Conservation (phyloP, 2,113 vertebrate genomes). For the Paradoxurus hermaphroditus region DNA sequence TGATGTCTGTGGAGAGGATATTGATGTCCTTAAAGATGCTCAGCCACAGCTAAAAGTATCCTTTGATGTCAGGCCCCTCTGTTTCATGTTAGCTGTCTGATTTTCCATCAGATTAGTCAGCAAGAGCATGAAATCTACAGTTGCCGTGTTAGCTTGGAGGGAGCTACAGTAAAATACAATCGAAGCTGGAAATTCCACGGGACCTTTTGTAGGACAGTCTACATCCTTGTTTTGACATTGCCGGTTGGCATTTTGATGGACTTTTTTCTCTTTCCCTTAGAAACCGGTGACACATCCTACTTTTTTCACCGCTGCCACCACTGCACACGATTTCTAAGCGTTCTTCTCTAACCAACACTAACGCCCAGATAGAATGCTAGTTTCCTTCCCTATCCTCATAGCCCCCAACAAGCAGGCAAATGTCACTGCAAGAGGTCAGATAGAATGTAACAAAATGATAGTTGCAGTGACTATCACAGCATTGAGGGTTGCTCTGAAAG, state of each 20-base stretch:
- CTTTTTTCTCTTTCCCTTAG: not conserved
- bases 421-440: not conserved
- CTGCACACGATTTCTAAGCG: not conserved
- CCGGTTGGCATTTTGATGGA: not conserved
- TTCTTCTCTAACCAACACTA: not conserved
- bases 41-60: not conserved
- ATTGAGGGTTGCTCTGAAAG: not conserved
- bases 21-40: not conserved
- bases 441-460: not conserved
- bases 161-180: not conserved
- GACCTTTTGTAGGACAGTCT: not conserved
- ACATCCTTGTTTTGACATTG: not conserved
- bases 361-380: not conserved
- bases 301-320: not conserved
- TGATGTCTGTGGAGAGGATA: not conserved
- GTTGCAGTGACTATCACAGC: rapidly evolving
- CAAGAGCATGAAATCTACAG: not conserved
- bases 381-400: not conserved
- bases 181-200: not conserved
- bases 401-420: not conserved
- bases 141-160: not conserved
- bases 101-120: not conserved
- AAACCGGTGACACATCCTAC: not conserved
- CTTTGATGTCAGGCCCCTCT: not conserved
- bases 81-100: not conserved